Evolutionary conservation across 2,888 invertebrate genomes (phyloP).

Genomic region (Ernsta delagoae): DNA sequence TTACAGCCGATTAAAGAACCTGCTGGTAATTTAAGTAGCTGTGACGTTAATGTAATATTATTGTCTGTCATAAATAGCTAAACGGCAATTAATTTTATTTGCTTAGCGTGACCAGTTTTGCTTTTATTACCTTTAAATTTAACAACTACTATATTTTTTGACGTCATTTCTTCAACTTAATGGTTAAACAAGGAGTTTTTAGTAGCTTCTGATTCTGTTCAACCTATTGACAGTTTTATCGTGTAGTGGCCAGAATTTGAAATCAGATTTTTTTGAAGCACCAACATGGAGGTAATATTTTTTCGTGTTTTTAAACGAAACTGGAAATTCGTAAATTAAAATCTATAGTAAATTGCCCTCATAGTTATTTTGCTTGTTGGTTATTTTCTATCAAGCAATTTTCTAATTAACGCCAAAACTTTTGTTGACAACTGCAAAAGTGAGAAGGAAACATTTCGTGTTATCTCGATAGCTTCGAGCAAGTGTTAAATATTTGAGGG

Average conservation of each 20-base stretch:
- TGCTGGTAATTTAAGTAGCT: neutral
- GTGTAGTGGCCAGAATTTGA: no score
- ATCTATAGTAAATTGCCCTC: no score
- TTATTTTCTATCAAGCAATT: no score
- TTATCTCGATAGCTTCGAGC: conserved; percentile 20
- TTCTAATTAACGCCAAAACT: neutral
- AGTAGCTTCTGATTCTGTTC: no score
- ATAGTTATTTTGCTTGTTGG: no score
- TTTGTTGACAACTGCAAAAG: neutral
- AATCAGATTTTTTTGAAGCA: no score
- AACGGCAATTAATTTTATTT: conserved; percentile 40
- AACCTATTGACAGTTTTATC: no score
- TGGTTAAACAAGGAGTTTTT: neutral
- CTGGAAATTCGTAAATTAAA: no score
- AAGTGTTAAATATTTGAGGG: conserved; percentile 57
- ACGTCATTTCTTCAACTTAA: conserved; percentile 8
- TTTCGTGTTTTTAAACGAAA: no score
- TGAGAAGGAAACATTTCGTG: neutral
- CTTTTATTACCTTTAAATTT: conserved; percentile 13
- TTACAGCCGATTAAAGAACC: no score
- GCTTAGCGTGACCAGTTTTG: conserved; percentile 30
- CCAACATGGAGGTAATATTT: no score
- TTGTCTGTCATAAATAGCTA: conserved; percentile 16
- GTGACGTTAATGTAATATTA: conserved; percentile 10
- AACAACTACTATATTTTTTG: neutral